Percentiles rank a stretch among this genome's conserved stretches.
Conservation (phyloP, 1,140 invertebrate species). For the Penaeus chinensis region DNA sequence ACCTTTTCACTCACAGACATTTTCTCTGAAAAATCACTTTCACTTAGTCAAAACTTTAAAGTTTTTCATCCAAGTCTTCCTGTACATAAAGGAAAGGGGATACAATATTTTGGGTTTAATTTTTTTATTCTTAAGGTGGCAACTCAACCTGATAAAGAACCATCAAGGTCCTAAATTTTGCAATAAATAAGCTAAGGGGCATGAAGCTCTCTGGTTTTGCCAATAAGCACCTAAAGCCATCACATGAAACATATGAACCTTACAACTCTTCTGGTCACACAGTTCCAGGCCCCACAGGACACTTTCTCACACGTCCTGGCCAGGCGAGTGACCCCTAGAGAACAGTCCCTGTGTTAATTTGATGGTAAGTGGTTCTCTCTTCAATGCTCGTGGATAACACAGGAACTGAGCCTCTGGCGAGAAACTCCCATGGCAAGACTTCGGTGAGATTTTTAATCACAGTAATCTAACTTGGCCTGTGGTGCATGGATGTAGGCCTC, state of each 20-base stretch:
- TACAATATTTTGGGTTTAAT: neutral
- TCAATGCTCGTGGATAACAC: no score
- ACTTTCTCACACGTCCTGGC: no score
- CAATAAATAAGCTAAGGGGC: constrained; percentile 43
- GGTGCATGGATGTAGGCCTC: no score
- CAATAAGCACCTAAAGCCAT: constrained; percentile 55
- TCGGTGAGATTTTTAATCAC: no score
- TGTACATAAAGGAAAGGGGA: constrained; percentile 10
- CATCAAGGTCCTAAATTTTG: constrained; percentile 25
- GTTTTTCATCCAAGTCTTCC: constrained; percentile 20
- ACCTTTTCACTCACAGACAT: constrained; percentile 40
- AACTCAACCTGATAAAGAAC: neutral
- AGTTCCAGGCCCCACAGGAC: no score
- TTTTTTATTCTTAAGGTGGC: constrained; percentile 14
- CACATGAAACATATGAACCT: constrained; percentile 32
- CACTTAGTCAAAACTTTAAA: constrained; percentile 22
- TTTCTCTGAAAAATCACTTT: constrained; percentile 29
- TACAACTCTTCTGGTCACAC: neutral
- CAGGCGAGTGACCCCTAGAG: no score
- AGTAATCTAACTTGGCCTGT: no score
- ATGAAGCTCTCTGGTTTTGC: constrained; percentile 38
- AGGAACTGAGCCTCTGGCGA: no score
- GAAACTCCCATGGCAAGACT: no score
- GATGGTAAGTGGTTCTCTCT: no score
- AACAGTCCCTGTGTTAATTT: no score